Conservation (phyloP, 2,888 invertebrate genomes). For the Fragum whitleyi region DNA sequence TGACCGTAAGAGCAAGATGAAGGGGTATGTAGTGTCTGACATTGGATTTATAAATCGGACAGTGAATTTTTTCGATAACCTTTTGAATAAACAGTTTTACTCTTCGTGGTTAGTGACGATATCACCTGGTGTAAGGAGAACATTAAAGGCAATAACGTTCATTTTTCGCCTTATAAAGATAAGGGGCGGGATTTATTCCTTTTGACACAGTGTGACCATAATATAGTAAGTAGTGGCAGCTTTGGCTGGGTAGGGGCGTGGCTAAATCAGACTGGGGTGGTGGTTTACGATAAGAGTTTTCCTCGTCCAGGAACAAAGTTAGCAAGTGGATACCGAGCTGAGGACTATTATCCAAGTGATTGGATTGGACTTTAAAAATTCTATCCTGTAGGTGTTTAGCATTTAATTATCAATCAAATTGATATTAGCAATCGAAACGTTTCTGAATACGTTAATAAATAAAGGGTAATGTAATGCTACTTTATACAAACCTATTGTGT, state of each 20-base stretch:
- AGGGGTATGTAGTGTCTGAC: neutral
- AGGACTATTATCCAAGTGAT: neutral
- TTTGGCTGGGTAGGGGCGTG: slow-evolving; percentile 6
- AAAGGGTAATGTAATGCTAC: too few relatives aligned
- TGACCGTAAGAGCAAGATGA: too few relatives aligned
- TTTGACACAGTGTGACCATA: neutral
- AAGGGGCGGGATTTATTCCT: neutral
- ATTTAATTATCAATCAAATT: too few relatives aligned
- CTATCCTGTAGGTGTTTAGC: too few relatives aligned
- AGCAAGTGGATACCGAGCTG: neutral
- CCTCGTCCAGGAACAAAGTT: neutral
- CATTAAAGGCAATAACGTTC: neutral
- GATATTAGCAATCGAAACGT: too few relatives aligned
- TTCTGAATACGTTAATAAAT: too few relatives aligned
- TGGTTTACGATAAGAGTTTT: neutral
- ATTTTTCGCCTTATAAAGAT: neutral
- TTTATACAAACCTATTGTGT: too few relatives aligned
- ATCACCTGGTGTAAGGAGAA: slow-evolving; percentile 9
- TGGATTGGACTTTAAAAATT: slow-evolving; percentile 4
- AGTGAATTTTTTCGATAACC: neutral
- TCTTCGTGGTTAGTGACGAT: neutral
- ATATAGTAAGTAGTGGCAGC: neutral
- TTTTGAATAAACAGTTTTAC: neutral
- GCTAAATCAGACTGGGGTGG: neutral
- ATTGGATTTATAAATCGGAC: neutral